Evolutionary conservation across 2,797 vertebrate genomes (phyloP).

Genomic region (Platalea minor): DNA sequence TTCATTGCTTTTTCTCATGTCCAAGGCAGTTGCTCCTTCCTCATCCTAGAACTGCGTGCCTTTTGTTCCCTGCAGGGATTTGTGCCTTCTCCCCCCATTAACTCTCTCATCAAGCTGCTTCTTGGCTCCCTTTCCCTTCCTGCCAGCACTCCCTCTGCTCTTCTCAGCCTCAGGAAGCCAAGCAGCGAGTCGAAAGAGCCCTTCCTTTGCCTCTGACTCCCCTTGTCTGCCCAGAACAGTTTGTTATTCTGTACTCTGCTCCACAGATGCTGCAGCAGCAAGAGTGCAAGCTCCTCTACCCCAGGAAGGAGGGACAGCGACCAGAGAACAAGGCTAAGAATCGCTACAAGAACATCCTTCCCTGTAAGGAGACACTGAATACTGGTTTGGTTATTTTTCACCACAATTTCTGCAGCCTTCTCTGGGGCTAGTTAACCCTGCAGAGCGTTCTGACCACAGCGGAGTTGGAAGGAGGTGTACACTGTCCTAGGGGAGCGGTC

Average conservation of each 20-base stretch:
- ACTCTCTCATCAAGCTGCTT: neutral
- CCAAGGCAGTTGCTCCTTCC: neutral
- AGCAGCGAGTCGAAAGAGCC: neutral
- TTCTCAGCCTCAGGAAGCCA: neutral
- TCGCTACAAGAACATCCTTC: constrained; percentile 91
- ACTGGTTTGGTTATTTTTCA: no score
- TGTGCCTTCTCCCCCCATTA: neutral
- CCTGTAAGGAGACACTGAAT: constrained; percentile 76
- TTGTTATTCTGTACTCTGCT: neutral
- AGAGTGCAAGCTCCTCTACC: constrained; percentile 87
- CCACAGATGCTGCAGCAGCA: constrained; percentile 88
- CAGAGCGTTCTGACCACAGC: neutral
- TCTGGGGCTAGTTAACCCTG: neutral
- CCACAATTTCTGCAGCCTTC: neutral
- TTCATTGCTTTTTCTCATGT: neutral
- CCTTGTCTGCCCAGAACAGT: neutral
- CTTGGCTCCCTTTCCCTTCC: neutral
- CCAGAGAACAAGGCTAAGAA: constrained; percentile 89
- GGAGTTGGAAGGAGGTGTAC: neutral
- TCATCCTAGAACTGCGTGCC: neutral
- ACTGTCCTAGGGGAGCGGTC: neutral
- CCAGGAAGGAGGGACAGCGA: constrained; percentile 87
- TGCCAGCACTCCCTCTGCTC: neutral
- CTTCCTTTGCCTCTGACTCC: neutral
- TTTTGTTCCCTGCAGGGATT: neutral